Base-by-base conservation (phyloP, 2,797 vertebrate genomes). In the Urophycis tenuis region DNA sequence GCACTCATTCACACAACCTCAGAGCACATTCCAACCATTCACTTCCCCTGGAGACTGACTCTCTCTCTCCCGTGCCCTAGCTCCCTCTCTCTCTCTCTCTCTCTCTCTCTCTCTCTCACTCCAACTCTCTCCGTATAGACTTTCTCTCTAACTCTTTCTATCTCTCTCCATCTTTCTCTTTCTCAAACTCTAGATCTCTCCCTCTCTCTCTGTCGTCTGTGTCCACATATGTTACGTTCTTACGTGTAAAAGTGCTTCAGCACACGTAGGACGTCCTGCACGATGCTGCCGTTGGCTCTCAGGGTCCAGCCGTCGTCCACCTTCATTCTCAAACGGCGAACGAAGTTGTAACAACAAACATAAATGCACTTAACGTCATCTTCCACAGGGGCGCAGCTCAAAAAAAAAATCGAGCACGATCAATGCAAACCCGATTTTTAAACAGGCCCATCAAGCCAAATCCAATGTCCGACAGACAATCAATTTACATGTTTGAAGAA, bases 351-450 rank as follows among this genome's bases (percentile, higher is more conserved):
- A 53, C 19, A 53, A 53, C 49, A 53, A 53, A 22, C 19, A 15
- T 53, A 53, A 53, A 53, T 53, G 49, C 49, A n/a, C 22, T 53
- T 53, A 53, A n/a, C 22, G 15, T 53, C 49, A 69, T 14, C 30
- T 30, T 69, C 67, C 67, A 86, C 91, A 84, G 75, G 76, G 82
- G 85, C 81, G 84, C 80, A 83, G 89, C 91, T 90, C 87, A 84
- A 84, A n/a, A n/a, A n/a, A n/a, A n/a, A n/a, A 92, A 89, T 90
- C 84, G 83, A 88, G 88, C 81, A 87, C 82, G 90, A 94, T 95
- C 94, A 94, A 94, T 95, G 92, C 90, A 95, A 95, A 95, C 76
- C 82, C 77, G 75, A 79, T 94, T 95, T 94, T 88, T 90, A 92
- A 93, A 90, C 86, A 93, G 89, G 91, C 82, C 91, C 86, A 92